Evolutionary conservation across 2,797 vertebrate species (phyloP).

Genomic region (Lophius americanus): DNA sequence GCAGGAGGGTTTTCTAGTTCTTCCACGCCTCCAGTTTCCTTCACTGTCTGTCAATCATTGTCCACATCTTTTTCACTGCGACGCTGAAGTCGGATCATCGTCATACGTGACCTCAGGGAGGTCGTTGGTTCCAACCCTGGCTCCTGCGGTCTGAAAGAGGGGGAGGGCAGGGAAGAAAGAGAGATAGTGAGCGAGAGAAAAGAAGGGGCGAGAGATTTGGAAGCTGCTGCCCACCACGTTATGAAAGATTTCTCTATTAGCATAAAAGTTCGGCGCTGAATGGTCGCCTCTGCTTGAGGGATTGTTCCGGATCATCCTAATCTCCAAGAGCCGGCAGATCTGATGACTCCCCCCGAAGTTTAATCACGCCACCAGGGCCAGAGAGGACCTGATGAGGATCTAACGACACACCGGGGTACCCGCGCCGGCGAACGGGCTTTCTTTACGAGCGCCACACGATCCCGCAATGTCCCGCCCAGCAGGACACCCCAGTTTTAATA

Average conservation of each 20-base stretch:
- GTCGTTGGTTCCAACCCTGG: too few species aligned
- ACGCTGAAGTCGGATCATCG: too few species aligned
- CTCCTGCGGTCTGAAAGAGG: slow-evolving; percentile 11
- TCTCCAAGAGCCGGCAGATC: slow-evolving; percentile 67
- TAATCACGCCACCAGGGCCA: slow-evolving; percentile 71
- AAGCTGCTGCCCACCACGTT: slow-evolving; percentile 56
- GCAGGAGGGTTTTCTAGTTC: too few species aligned
- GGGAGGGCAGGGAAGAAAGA: not conserved
- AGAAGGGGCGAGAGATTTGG: slow-evolving; percentile 49
- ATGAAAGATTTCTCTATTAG: slow-evolving; percentile 70
- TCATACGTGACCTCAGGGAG: too few species aligned
- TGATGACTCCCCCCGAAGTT: slow-evolving; percentile 68
- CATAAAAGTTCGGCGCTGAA: slow-evolving; percentile 70
- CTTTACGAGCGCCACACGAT: slow-evolving; percentile 48
- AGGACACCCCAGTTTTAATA: slow-evolving; percentile 46
- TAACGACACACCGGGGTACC: slow-evolving; percentile 57
- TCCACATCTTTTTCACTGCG: too few species aligned
- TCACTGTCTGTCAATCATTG: too few species aligned
- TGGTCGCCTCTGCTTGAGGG: slow-evolving; percentile 61
- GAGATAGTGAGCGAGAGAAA: slow-evolving; percentile 16
- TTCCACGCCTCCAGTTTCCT: too few species aligned
- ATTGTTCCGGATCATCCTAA: slow-evolving; percentile 69
- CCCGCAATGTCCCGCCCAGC: slow-evolving; percentile 43
- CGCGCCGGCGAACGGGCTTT: slow-evolving; percentile 36
- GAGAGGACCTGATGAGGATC: slow-evolving; percentile 55